Evolutionary conservation across 1,140 invertebrate genomes (phyloP).

Genomic region (Megalonaias nervosa): DNA sequence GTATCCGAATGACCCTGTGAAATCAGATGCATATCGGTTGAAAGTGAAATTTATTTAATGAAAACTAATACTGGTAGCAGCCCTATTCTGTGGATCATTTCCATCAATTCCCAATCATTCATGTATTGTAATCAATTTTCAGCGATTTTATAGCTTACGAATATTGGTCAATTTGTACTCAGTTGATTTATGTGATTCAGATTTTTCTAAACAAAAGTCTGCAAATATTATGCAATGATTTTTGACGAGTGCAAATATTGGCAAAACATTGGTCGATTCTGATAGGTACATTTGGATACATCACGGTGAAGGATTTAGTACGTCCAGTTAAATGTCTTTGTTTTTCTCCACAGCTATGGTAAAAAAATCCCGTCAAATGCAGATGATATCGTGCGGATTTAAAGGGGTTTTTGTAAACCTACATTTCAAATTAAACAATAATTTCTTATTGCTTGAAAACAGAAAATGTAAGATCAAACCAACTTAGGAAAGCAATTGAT

Average conservation of each 20-base stretch:
- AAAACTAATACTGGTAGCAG: neutral
- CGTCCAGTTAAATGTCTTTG: neutral
- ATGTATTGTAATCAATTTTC: neutral
- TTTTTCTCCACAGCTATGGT: neutral
- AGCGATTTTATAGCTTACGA: neutral
- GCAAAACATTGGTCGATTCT: neutral
- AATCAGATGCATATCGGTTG: neutral
- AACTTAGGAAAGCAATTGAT: too few relatives aligned
- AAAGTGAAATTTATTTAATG: neutral
- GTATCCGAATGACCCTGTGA: constrained; percentile 26
- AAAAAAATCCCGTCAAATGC: too few relatives aligned
- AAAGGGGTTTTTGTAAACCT: too few relatives aligned
- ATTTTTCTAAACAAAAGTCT: neutral
- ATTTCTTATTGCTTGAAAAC: too few relatives aligned
- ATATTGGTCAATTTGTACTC: neutral
- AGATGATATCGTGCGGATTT: too few relatives aligned
- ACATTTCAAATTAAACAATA: too few relatives aligned
- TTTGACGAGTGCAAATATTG: neutral
- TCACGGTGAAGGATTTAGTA: constrained; percentile 1
- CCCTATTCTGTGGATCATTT: neutral
- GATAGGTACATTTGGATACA: neutral
- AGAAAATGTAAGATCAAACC: too few relatives aligned
- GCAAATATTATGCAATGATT: neutral
- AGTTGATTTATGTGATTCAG: neutral
- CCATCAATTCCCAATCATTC: neutral